Conservation (phyloP, 92 coral and sea anemone species). For the Chrysogorgia sp. region DNA sequence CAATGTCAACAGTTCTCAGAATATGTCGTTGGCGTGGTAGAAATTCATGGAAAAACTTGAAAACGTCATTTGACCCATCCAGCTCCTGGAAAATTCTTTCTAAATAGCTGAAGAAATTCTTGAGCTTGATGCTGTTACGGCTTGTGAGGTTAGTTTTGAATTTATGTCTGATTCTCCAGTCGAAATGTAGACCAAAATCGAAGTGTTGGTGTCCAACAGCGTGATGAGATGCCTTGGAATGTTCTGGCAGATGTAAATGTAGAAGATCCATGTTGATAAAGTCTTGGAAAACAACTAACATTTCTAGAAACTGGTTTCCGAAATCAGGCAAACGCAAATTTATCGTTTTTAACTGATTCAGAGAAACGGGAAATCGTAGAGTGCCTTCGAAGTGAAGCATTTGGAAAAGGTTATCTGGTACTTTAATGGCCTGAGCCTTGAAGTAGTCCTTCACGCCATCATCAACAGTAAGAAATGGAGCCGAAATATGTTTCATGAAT, state of each 20-base stretch:
- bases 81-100: slow-evolving; percentile 68
- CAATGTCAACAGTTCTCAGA: slow-evolving; percentile 31
- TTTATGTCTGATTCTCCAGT: slow-evolving; percentile 73
- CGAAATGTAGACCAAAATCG: slow-evolving; percentile 77
- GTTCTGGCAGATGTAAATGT: slow-evolving; percentile 59
- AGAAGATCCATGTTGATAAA: slow-evolving; percentile 67
- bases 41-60: slow-evolving; percentile 67
- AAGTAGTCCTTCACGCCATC: slow-evolving; percentile 82
- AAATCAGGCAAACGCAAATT: slow-evolving; percentile 64
- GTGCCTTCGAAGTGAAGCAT: slow-evolving; percentile 82
- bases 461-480: slow-evolving; percentile 66
- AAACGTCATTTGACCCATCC: slow-evolving; percentile 63
- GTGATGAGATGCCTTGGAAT: slow-evolving; percentile 57
- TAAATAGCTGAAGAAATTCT: slow-evolving; percentile 57
- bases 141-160: slow-evolving; percentile 69
- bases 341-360: slow-evolving; percentile 68
- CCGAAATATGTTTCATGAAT: slow-evolving; percentile 70
- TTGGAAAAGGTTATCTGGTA: slow-evolving; percentile 71
- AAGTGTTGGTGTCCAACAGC: slow-evolving; percentile 45
- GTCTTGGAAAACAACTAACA: slow-evolving; percentile 69
- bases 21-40: slow-evolving; percentile 65
- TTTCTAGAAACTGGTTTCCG: slow-evolving; percentile 76
- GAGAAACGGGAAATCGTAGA: slow-evolving; percentile 71
- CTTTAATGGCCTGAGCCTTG: slow-evolving; percentile 50
- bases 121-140: slow-evolving; percentile 59